Conservation (phyloP, 2,797 vertebrate genomes). For the Coccyzus lansbergi region DNA sequence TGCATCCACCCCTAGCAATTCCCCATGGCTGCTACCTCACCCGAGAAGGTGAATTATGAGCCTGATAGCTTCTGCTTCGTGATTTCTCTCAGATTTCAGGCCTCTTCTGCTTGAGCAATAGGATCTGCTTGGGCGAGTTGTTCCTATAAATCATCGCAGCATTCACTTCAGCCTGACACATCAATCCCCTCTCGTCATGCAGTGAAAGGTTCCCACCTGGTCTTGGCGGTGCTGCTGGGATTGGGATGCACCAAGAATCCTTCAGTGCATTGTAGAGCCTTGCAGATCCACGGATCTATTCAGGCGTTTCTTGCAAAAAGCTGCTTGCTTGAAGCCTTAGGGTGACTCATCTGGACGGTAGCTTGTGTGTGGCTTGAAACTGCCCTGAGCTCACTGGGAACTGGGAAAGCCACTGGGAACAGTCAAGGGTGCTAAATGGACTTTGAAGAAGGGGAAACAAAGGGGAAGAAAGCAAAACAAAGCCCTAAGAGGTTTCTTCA, state of each 20-base stretch:
- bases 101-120: constrained; percentile 43
- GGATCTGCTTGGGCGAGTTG: neutral
- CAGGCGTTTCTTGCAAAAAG: neutral
- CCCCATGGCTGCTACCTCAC: neutral
- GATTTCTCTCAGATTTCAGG: constrained; percentile 47
- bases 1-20: neutral
- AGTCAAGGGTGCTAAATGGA: neutral
- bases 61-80: constrained; percentile 13
- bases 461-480: neutral
- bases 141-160: constrained; percentile 55
- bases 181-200: constrained; percentile 24
- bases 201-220: constrained; percentile 35
- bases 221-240: neutral
- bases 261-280: neutral
- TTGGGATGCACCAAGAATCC: constrained; percentile 15
- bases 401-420: neutral
- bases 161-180: constrained; percentile 30
- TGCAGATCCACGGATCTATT: neutral
- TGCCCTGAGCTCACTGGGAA: neutral
- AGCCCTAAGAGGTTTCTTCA: neutral
- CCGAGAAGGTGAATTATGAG: constrained; percentile 35
- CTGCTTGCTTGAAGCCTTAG: neutral
- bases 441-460: neutral
- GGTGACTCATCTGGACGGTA: neutral
- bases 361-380: neutral